Conservation (phyloP, 1,140 invertebrate species). For the Microplitis demolitor region DNA sequence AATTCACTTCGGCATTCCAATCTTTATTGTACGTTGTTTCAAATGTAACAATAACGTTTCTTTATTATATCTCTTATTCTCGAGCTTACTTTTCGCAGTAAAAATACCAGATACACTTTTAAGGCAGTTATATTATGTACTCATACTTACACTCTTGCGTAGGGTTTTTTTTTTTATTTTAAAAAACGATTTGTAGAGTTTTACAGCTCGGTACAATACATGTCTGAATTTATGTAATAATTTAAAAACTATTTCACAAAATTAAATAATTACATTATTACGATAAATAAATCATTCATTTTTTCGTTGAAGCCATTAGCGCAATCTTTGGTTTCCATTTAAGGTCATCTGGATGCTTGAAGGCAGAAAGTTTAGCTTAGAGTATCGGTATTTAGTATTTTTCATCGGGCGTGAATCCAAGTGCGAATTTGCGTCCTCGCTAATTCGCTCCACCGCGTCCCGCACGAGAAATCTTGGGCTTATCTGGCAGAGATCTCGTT, state of each 20-base stretch:
- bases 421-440: slow-evolving; percentile 24
- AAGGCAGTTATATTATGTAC: no score
- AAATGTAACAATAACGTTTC: slow-evolving; percentile 1
- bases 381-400: not conserved
- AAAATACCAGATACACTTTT: no score
- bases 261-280: no score
- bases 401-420: slow-evolving; percentile 15
- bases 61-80: slow-evolving; percentile 1
- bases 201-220: no score
- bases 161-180: no score
- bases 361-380: no score
- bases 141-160: no score
- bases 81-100: not conserved
- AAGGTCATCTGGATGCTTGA: no score
- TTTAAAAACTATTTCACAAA: no score
- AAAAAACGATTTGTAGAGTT: no score
- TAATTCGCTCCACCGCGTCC: slow-evolving; percentile 18
- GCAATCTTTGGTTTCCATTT: not conserved
- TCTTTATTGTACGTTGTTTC: slow-evolving; percentile 1
- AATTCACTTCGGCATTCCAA: slow-evolving; percentile 7
- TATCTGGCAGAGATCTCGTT: slow-evolving; percentile 2
- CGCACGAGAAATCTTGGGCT: not conserved
- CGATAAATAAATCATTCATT: no score
- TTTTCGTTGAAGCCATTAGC: not conserved
- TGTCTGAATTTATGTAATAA: no score